Base-by-base conservation (phyloP, 1,140 invertebrate genomes). In the Heliconius hermathena region DNA sequence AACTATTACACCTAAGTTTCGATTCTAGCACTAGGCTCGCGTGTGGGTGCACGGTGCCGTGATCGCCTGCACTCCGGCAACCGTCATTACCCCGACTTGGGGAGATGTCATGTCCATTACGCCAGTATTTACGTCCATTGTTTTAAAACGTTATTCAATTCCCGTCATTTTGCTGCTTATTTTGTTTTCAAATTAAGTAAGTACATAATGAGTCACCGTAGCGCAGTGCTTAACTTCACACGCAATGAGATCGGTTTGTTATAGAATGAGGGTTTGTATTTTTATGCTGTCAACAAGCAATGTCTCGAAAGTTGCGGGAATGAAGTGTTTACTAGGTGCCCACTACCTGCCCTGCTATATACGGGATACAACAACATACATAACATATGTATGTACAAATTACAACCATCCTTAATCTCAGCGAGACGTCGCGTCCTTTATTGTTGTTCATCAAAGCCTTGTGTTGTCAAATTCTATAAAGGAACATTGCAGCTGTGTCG, bases 121-220 rank as follows among this genome's bases (percentile, higher is more conserved):
- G 8, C 46, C 20, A 18, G 5, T 36, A 8, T 71, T 29, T 16
- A 26, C 18, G 18, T 74, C 38, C 57, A 74, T 60, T 60, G 73
- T 74, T 74, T 60, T 36, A 22, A 52, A 57, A 60, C 29, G 22
- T 74, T 74, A 60, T 57, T 74, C 18, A 60, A 74, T 57, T 57
- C 52, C 20, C 52, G 20, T 74, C 29, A 74, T 52, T 52, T 52
- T 20, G 13, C 49, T 20, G 49, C 6, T 52, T n/a, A 54, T 54
- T 57, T 22, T 22, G 54, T 22, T 57, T 57, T 57, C 8, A 57
- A 9, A 20, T 52, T 20, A 52, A 6, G 16, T 20, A 20, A 4
- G 18, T 52, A 52, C 16, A 52, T 52, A 20, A 18, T 52, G 16
- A 3, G 4, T 4, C 5, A 52, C 49, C 4, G 18, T 4, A 8